phyloP scores from a whole-genome alignment of 2,888 invertebrate species.

The Agrotis clavis region DNA sequence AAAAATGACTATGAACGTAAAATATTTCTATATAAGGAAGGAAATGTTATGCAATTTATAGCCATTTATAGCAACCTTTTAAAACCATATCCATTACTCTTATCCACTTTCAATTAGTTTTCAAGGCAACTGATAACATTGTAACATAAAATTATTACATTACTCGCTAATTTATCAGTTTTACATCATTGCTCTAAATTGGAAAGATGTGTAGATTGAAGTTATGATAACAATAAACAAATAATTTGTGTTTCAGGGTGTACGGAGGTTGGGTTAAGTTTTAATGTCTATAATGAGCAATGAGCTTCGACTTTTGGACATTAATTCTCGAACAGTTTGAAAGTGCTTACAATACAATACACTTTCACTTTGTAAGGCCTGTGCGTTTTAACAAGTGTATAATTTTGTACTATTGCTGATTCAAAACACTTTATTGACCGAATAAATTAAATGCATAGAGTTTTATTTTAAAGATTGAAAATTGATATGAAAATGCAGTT shows the following conservation, averaged over 20 bases:
- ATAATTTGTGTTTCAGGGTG: not conserved
- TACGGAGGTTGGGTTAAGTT: not conserved
- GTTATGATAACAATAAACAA: conserved; percentile 35
- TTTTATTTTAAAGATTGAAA: not conserved
- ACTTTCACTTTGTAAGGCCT: too few species aligned
- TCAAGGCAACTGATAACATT: conserved; percentile 74
- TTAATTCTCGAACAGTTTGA: not conserved
- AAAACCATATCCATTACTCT: conserved; percentile 66
- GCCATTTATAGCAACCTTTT: conserved; percentile 34
- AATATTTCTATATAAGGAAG: conserved; percentile 16
- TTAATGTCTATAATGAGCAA: not conserved
- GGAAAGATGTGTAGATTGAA: conserved; percentile 57
- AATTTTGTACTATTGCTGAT: not conserved
- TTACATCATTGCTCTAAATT: conserved; percentile 52
- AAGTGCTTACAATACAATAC: not conserved
- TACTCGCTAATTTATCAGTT: conserved; percentile 51
- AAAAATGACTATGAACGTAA: not conserved
- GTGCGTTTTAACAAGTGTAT: too few species aligned
- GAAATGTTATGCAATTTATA: conserved; percentile 13
- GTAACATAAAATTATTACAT: conserved; percentile 38
- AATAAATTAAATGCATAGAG: not conserved
- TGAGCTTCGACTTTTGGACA: not conserved
- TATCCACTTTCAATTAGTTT: conserved; percentile 76
- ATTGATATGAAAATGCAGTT: not conserved
- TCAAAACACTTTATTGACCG: not conserved